Conservation (phyloP, 35 echinoderm and acorn worm genomes). For the Chiridota heheva region DNA sequence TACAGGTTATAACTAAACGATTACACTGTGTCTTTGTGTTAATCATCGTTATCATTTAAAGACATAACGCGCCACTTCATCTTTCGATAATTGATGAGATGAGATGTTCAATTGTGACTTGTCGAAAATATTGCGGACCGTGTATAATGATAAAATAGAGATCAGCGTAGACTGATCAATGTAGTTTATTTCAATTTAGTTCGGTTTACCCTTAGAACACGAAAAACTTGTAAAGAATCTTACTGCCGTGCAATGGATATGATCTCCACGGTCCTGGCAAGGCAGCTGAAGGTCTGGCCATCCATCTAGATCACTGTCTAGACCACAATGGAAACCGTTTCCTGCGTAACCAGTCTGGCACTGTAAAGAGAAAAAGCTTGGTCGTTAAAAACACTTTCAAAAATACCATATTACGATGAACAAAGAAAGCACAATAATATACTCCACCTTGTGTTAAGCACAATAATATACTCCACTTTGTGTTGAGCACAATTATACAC, state of each 20-base stretch:
- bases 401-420: not conserved
- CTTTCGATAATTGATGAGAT: too few species aligned
- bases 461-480: conserved; percentile 1
- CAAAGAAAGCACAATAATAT: not conserved
- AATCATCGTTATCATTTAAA: too few species aligned
- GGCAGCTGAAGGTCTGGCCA: conserved; percentile 84
- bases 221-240: not conserved
- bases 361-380: conserved; percentile 39
- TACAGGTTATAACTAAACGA: too few species aligned
- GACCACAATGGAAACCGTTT: conserved; percentile 77
- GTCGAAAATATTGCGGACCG: too few species aligned
- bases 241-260: conserved; percentile 85
- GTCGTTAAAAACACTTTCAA: not conserved
- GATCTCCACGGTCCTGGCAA: conserved; percentile 62
- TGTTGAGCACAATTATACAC: not conserved
- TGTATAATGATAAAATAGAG: too few species aligned
- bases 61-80: too few species aligned
- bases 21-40: too few species aligned
- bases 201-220: too few species aligned
- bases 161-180: too few species aligned
- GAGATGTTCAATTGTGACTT: too few species aligned
- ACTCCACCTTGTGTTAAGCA: not conserved
- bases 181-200: too few species aligned
- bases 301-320: conserved; percentile 85
- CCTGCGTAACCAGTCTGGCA: conserved; percentile 90